A percentile compares a stretch with the other conserved stretches of the same genome.
Conservation (phyloP, 2,888 invertebrate species). For the Polydrusus pterygomalis region DNA sequence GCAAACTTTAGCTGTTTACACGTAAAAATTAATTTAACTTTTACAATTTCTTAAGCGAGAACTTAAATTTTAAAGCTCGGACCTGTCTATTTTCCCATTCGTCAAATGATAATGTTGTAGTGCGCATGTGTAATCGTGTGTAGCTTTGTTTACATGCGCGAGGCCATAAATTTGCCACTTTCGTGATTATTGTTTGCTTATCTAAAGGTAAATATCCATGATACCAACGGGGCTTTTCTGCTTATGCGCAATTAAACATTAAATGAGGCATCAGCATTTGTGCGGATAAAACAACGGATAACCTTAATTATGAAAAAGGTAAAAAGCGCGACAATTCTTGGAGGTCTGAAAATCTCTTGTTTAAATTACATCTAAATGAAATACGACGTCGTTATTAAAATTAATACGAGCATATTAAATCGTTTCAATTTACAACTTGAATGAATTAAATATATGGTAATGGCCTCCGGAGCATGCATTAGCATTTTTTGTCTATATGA, state of each 20-base stretch:
- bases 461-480: neutral
- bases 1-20: no score
- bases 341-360: slow-evolving; percentile 18
- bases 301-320: slow-evolving; percentile 13
- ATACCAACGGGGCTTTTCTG: neutral
- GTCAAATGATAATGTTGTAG: no score
- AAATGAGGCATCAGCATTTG: slow-evolving; percentile 7
- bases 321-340: slow-evolving; percentile 20
- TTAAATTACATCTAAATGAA: slow-evolving; percentile 24
- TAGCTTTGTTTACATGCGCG: no score
- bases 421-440: slow-evolving; percentile 36
- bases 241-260: slow-evolving; percentile 3
- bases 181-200: no score
- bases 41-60: no score
- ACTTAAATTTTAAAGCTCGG: no score
- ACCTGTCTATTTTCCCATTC: no score
- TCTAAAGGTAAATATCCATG: no score
- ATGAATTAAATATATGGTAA: slow-evolving; percentile 28
- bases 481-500: neutral
- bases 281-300: slow-evolving; percentile 5
- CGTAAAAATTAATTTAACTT: no score
- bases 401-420: slow-evolving; percentile 31
- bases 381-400: slow-evolving; percentile 34
- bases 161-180: no score
- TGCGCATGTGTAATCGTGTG: no score